phyloP scores from a whole-genome alignment of 2,797 vertebrate genomes.

The Manis crassicaudata region DNA sequence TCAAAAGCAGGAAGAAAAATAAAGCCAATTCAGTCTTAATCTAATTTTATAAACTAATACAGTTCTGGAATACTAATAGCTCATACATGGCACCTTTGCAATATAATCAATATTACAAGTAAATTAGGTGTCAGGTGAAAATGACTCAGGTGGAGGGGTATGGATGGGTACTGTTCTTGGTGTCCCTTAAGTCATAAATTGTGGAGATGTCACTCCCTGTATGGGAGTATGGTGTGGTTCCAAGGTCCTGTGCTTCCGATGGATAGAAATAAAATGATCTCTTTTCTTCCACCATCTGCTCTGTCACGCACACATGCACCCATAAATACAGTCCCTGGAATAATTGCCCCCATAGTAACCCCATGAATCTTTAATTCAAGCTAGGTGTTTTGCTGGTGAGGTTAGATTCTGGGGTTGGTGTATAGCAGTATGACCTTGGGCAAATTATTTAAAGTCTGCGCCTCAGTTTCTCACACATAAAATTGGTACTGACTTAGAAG shows the following conservation, averaged over 20 bases:
- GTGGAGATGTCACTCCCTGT: neutral
- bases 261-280: neutral
- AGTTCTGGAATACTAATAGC: neutral
- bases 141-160: accelerated
- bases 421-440: neutral
- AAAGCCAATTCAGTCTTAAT: neutral
- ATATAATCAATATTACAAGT: neutral
- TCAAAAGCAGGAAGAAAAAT: conserved; percentile 1
- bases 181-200: neutral
- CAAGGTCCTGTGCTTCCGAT: neutral
- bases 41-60: neutral
- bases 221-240: neutral
- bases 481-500: neutral
- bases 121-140: neutral
- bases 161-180: neutral
- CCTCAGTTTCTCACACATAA: neutral
- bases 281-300: accelerated
- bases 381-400: too few relatives aligned
- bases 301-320: accelerated
- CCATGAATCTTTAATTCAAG: too few relatives aligned
- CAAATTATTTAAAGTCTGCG: neutral
- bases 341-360: too few relatives aligned
- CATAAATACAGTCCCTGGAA: too few relatives aligned
- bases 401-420: neutral
- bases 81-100: neutral